Percentiles rank a stretch among this genome's conserved stretches.
Conservation (phyloP, 2,888 invertebrate genomes). For the Drosophila borealis region DNA sequence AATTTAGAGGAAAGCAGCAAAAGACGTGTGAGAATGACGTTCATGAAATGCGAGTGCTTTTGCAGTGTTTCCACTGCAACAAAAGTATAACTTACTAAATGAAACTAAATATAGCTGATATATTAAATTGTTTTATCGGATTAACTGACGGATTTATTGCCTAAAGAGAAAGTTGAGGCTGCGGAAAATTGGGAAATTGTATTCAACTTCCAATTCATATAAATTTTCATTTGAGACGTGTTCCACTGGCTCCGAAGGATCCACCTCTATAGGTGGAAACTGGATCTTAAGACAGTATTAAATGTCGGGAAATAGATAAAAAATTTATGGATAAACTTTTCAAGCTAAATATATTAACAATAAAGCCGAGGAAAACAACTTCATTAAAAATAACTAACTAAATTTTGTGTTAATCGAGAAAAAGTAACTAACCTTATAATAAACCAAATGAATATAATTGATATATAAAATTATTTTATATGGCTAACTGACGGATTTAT, state of each 20-base stretch:
- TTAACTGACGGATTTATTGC: too few species aligned
- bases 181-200: too few species aligned
- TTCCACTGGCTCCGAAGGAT: neutral
- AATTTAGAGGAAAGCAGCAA: constrained; percentile 39
- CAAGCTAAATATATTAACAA: neutral
- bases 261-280: neutral
- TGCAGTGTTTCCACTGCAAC: constrained; percentile 21
- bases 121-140: too few species aligned
- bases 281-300: neutral
- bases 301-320: too few species aligned
- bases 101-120: neutral
- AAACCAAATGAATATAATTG: too few species aligned
- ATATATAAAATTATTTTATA: too few species aligned
- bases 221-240: too few species aligned
- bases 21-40: constrained; percentile 45
- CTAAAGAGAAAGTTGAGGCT: too few species aligned
- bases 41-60: constrained; percentile 4
- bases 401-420: too few species aligned
- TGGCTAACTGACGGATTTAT: too few species aligned
- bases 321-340: neutral
- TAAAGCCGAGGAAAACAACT: neutral
- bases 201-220: too few species aligned
- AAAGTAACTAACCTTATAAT: too few species aligned
- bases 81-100: neutral
- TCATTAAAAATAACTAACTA: neutral